Evolutionary conservation across 2,888 invertebrate genomes (phyloP), one percentile per base, ranked within the genome.

Genomic region (Epirrhoe alternata): DNA sequence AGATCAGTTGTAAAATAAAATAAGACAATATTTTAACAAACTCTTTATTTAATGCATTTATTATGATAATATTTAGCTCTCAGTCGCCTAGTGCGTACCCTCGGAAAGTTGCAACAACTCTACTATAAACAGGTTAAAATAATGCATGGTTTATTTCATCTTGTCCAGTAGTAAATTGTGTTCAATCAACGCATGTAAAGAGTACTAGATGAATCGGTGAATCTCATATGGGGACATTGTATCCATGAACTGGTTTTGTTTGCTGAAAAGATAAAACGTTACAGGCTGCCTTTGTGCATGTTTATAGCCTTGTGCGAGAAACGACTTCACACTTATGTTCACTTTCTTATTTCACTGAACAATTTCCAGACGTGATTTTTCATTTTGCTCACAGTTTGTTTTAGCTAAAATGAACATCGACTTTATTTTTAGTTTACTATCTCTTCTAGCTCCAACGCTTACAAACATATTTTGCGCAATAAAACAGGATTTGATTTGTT

Each of bases 81-180:
- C 92, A 92, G 93, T 92, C 93, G 92, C 92, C 93, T 93, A 92
- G 90, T 90, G 92, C 92, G 91, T 92, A 93, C 92, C 91, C 88
- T 92, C 92, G 93, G 92, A 93, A 93, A 93, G 93, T 93, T 93
- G 91, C 82, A 89, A 90, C 90, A 90, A 90, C 89, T 86, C 87
- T 87, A 89, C 84, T 73, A 71, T 76, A 84, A 79, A 80, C 76
- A 79, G 76, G 77, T 77, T 79, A 77, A 72, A 76, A 76, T 66
- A 77, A 76, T 69, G 75, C 70, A 76, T 76, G 70, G 35, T n/a
- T 57, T 59, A 38, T 8, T 50, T 59, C 66, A 63, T 64, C 68
- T 63, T 68, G 69, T 63, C 62, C 61, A 72, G 57, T 52, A 77
- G 45, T 54, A 76, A 79, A 58, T 47, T 7, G 6, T 50, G 24